Evolutionary conservation across 2,797 vertebrate species (phyloP), one percentile per base, ranked within the genome.

Genomic region (Centropyge bicolor): DNA sequence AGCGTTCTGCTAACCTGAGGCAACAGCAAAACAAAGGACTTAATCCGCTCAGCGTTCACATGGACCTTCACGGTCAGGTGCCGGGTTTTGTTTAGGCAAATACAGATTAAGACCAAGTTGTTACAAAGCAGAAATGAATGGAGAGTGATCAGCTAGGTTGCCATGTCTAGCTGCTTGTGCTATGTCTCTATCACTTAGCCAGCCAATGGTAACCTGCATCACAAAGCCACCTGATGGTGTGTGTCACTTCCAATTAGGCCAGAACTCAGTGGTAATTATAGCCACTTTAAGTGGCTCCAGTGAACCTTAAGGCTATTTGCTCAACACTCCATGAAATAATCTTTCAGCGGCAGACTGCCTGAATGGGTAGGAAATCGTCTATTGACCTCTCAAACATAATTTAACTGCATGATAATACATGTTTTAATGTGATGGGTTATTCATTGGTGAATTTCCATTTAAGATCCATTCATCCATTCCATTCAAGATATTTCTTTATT

Each of bases 211-310:
- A 83, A 74, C 78, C 71, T 66, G 78, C 51, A 70, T 76, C 59
- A 71, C 60, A 81, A 86, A 94, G 93, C 89, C 94, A 94, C 95
- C 94, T 93, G 94, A 95, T 94, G 94, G 89, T 92, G 88, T 82
- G 93, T 94, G 96, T 94, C 96, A 95, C 48, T 85, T 92, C 88
- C 90, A 95, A 96, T 97, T 96, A 97, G 80, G 70, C 57, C 91
- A 89, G 92, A 13, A 67, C 70, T 84, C 79, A 70, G 46, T 77
- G 81, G 86, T 93, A 93, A 96, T 94, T 94, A 92, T 89, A 91
- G 92, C 57, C 49, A 90, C 91, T 82, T 91, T 93, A 86, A 93
- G 67, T 87, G 89, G 83, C 93, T 92, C 80, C 48, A 51, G 67
- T 85, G 76, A 90, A 83, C 67, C 64, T 45, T 81, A 62, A 88